A percentile compares a stretch with the other conserved stretches of the same genome.
These are phyloP conservation scores for Iphiclides podalirius DNA, from an alignment of 2,888 invertebrate genomes.

Conservation along the genomic window DNA sequence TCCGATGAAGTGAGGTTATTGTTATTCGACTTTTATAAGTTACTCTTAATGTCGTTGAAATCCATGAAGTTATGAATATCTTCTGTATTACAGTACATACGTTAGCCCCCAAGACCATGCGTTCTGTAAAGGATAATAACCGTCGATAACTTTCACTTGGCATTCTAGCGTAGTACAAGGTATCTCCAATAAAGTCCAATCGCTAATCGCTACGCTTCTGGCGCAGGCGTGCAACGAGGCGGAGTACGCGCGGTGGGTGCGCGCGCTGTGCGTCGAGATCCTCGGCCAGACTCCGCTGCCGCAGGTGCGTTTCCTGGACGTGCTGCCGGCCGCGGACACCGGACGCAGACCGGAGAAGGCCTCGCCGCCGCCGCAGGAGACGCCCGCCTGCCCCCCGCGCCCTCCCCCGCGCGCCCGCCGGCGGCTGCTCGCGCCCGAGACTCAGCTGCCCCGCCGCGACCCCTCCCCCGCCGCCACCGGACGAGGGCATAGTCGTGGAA, in stretches of 20 bases:
- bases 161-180: too few species aligned
- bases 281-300: conserved; percentile 87
- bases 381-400: conserved; percentile 59
- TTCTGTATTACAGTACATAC: too few species aligned
- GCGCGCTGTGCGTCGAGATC: conserved; percentile 86
- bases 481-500: conserved; percentile 77
- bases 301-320: conserved; percentile 86
- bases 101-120: too few species aligned
- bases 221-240: conserved; percentile 85
- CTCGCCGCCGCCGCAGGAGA: conserved; percentile 50
- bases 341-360: conserved; percentile 64
- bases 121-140: too few species aligned
- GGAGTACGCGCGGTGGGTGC: conserved; percentile 87
- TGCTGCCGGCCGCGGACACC: conserved; percentile 81
- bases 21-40: not conserved
- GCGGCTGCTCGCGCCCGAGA: conserved; percentile 63
- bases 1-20: conserved; percentile 16
- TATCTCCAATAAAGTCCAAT: too few species aligned
- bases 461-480: conserved; percentile 74
- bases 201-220: too few species aligned
- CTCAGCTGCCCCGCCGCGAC: conserved; percentile 60
- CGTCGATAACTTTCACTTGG: too few species aligned
- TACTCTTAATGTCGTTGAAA: too few species aligned
- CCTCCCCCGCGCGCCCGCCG: conserved; percentile 71
- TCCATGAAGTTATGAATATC: too few species aligned